Percentiles rank a stretch among this genome's conserved stretches.
Evolutionary conservation across 2,888 invertebrate species (phyloP).

Genomic region (Cristatella mucedo): DNA sequence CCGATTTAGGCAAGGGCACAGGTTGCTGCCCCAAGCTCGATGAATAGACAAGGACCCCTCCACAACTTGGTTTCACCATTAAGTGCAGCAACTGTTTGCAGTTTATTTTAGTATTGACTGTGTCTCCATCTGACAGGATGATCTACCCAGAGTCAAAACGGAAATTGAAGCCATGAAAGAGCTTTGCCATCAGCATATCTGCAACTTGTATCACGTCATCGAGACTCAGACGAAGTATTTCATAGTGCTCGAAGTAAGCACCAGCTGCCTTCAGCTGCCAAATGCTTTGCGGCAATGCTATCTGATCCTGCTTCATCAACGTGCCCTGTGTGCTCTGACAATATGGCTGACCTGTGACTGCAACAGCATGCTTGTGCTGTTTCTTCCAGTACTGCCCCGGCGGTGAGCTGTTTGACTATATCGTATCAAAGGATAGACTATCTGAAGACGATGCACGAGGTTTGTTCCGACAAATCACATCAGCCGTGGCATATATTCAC

Average conservation of each 20-base stretch:
- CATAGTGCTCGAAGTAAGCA: conserved; percentile 53
- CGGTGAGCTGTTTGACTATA: conserved; percentile 69
- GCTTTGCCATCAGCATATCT: conserved; percentile 56
- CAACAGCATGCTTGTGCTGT: too few species aligned
- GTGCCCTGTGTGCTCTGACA: not conserved
- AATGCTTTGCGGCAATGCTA: not conserved
- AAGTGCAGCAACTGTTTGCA: too few species aligned
- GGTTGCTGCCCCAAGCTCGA: too few species aligned
- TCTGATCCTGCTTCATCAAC: not conserved
- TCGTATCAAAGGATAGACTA: conserved; percentile 56
- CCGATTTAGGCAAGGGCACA: too few species aligned
- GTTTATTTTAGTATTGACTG: too few species aligned
- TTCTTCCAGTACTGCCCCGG: conserved; percentile 53
- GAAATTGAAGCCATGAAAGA: conserved; percentile 58
- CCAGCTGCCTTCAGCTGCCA: too few species aligned
- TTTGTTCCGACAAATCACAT: conserved; percentile 61
- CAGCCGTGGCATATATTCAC: conserved; percentile 62
- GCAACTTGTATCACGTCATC: conserved; percentile 60
- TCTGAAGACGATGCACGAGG: conserved; percentile 55
- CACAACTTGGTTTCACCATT: too few species aligned
- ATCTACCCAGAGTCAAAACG: conserved; percentile 52
- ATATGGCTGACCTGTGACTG: too few species aligned
- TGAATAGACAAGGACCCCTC: too few species aligned
- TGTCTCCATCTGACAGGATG: too few species aligned
- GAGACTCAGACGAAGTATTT: conserved; percentile 59